A percentile compares a stretch with the other conserved stretches of the same genome.
Conservation (phyloP, 1,140 invertebrate species). For the Mactra quadrangularis region DNA sequence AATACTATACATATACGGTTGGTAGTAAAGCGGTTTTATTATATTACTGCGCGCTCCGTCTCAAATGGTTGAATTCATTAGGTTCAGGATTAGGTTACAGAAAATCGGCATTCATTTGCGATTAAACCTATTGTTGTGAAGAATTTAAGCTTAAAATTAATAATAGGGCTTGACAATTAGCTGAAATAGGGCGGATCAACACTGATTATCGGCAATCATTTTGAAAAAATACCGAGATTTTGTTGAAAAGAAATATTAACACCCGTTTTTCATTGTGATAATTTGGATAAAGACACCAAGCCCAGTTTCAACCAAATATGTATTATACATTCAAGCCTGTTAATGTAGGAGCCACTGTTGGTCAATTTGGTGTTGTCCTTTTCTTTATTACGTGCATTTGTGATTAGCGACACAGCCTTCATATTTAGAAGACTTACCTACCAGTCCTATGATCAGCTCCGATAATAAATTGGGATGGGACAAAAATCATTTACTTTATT, state of each 20-base stretch:
- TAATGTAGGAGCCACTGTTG: too few species aligned
- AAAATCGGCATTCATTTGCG: background rate
- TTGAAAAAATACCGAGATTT: conserved; percentile 1
- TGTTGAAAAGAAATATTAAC: background rate
- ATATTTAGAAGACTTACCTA: too few species aligned
- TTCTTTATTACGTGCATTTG: too few species aligned
- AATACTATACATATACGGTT: conserved; percentile 28
- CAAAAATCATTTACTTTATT: too few species aligned
- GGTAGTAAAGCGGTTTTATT: conserved; percentile 5
- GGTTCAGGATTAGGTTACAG: conserved; percentile 21
- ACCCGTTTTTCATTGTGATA: too few species aligned
- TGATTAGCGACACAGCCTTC: too few species aligned
- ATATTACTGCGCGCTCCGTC: conserved; percentile 29
- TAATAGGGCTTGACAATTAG: conserved; percentile 48
- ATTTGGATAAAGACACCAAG: too few species aligned
- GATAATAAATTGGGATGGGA: too few species aligned
- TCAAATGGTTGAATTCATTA: conserved; percentile 32
- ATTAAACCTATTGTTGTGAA: conserved; percentile 12
- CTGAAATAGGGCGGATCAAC: conserved; percentile 35
- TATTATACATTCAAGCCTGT: too few species aligned
- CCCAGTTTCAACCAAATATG: too few species aligned
- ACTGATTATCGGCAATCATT: background rate
- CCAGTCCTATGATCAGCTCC: too few species aligned
- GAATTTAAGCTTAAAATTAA: conserved; percentile 7
- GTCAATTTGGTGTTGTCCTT: too few species aligned